Evolutionary conservation across 2,797 vertebrate species (phyloP), one percentile per base, ranked within the genome.

Genomic region (Pogonophryne albipinna): DNA sequence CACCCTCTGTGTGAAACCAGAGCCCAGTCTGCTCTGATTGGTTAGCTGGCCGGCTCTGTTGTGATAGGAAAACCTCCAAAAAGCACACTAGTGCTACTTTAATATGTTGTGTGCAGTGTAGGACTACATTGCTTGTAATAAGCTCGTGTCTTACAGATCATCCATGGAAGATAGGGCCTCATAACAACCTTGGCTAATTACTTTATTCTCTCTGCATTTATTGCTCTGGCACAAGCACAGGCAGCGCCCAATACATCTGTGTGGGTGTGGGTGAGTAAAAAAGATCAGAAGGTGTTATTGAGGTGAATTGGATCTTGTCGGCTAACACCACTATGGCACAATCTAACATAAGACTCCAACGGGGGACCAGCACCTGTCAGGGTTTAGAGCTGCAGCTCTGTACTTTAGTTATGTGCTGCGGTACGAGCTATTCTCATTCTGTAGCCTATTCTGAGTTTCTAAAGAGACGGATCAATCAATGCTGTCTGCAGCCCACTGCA

Each of bases 401-500:
- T 15, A 10, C 13, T 45, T 67, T 38, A 27, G 56, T 20, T 47
- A 17, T 66, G 51, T 45, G 70, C 69, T 56, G 23, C 4, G 41
- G 3, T 45, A 23, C 13, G 6, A 76, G 56, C 49, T 51, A 2
- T 68, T 75, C 49, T 83, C 67, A 38, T 46, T 71, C 55, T 72
- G 72, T 15, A 41, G 65, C 66, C 45, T 78, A 41, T 77, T 81
- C 68, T 55, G 71, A 86, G 76, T 71, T 83, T 82, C 31, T 59
- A 47, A 82, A 74, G 74, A 74, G 55, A 70, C 42, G 47, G 77
- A 83, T 91, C 85, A 85, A 78, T 92, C 76, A 20, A 6, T 44
- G 57, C 47, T 3, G 85, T 85, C 85, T 90, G 85, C 75, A 81
- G 81, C 82, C 89, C 74, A 83, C 87, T 70, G 72, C 74, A 71